Percentiles rank a stretch among this genome's conserved stretches.
Evolutionary conservation across 2,113 vertebrate genomes (phyloP).

Genomic region (Gymnobelideus leadbeateri): DNA sequence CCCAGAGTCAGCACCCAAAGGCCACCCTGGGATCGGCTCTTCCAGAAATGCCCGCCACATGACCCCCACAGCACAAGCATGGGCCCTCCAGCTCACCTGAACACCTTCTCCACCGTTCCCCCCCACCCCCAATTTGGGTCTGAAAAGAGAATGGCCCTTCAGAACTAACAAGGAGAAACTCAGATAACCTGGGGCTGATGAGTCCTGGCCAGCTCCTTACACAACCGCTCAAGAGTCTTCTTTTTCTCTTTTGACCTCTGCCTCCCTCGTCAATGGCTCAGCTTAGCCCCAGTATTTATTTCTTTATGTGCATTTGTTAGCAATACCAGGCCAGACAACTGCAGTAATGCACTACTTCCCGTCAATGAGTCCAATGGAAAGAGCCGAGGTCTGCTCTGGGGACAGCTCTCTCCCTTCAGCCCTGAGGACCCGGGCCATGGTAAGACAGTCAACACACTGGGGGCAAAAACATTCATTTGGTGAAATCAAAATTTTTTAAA

Average conservation of each 20-base stretch:
- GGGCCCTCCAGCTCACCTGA: neutral
- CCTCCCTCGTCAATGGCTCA: conserved; percentile 63
- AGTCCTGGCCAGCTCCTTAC: neutral
- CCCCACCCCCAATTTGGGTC: neutral
- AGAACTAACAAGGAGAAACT: conserved; percentile 66
- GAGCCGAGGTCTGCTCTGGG: no score
- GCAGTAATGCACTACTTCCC: conserved; percentile 67
- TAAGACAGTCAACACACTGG: no score
- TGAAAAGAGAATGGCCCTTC: conserved; percentile 1
- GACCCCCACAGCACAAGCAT: neutral
- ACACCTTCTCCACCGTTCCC: conserved; percentile 23
- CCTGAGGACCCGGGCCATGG: no score
- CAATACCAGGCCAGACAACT: conserved; percentile 53
- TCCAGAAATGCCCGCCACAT: neutral
- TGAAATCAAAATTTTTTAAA: neutral
- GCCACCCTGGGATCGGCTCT: neutral
- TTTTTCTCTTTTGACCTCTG: conserved; percentile 53
- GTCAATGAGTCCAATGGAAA: conserved; percentile 23
- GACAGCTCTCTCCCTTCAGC: no score
- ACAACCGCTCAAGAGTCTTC: neutral
- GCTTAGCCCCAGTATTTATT: conserved; percentile 13
- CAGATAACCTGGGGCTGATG: conserved; percentile 29
- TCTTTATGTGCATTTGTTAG: neutral
- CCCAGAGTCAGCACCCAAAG: neutral
- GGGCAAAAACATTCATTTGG: neutral